phyloP scores from a whole-genome alignment of 1,140 invertebrate species.

The Bombus terrestris region DNA sequence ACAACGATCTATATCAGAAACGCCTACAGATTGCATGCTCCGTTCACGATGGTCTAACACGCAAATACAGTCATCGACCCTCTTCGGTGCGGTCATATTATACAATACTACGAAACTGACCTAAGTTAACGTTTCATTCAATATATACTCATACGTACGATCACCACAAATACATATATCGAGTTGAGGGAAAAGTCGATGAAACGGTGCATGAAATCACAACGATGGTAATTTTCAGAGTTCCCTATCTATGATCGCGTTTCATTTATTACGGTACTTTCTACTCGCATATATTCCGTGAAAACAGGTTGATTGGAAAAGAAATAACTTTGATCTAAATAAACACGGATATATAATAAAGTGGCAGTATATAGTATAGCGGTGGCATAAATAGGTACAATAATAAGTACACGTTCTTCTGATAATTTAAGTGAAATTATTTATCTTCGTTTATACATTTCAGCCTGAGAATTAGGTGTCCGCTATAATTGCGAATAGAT shows the following conservation, averaged over 20 bases:
- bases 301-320: background rate
- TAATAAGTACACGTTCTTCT: background rate
- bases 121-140: conserved; percentile 75
- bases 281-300: background rate
- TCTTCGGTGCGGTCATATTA: conserved; percentile 57
- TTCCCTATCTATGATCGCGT: background rate
- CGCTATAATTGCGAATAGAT: too few relatives aligned
- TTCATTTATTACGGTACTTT: conserved; percentile 12
- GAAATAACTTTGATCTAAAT: background rate
- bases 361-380: too few relatives aligned
- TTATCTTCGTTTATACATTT: background rate
- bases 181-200: conserved; percentile 45
- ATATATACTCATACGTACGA: conserved; percentile 37
- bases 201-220: conserved; percentile 22
- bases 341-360: background rate
- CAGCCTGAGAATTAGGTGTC: too few relatives aligned
- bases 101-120: conserved; percentile 75
- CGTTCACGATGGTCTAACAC: conserved; percentile 76
- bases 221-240: conserved; percentile 8
- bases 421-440: background rate
- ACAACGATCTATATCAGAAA: conserved; percentile 75
- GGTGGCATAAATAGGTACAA: background rate
- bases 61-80: conserved; percentile 79
- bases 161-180: conserved; percentile 19
- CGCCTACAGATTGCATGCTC: conserved; percentile 69